Percentiles rank a stretch among this genome's conserved stretches.
Evolutionary conservation across 2,797 vertebrate species (phyloP).

Genomic region (Podargus strigoides): DNA sequence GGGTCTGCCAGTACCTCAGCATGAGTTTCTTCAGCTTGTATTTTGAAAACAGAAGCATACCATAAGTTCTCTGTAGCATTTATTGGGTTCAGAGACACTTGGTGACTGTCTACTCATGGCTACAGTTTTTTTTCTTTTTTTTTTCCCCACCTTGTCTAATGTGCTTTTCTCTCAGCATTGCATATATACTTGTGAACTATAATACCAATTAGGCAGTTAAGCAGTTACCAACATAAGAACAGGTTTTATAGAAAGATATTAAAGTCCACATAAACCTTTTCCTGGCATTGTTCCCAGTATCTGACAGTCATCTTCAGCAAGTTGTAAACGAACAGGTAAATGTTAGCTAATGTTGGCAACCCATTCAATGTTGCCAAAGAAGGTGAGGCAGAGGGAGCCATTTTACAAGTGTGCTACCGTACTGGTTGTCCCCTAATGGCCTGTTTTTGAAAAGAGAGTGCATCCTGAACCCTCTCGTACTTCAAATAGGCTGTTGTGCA

Average conservation of each 20-base stretch:
- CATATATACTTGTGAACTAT: background rate
- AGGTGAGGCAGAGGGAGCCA: fast-evolving
- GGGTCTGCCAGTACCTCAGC: background rate
- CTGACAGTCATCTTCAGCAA: background rate
- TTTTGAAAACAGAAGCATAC: background rate
- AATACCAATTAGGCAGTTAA: background rate
- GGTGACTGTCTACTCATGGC: background rate
- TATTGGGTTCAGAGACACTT: background rate
- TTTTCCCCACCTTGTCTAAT: background rate
- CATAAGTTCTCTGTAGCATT: background rate
- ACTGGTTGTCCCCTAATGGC: fast-evolving
- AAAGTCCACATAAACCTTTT: background rate
- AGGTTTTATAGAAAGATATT: background rate
- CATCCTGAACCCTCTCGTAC: background rate
- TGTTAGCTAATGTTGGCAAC: background rate
- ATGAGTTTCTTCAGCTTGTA: background rate
- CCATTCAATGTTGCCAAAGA: background rate
- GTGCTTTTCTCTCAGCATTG: background rate
- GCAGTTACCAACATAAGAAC: background rate
- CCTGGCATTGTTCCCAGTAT: background rate
- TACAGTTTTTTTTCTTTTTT: background rate
- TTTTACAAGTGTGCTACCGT: background rate
- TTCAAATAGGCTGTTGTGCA: background rate
- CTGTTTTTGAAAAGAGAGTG: background rate
- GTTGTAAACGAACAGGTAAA: background rate